These are phyloP conservation scores for Mergus octosetaceus DNA, from an alignment of 2,797 vertebrate genomes.

Conservation along the genomic window DNA sequence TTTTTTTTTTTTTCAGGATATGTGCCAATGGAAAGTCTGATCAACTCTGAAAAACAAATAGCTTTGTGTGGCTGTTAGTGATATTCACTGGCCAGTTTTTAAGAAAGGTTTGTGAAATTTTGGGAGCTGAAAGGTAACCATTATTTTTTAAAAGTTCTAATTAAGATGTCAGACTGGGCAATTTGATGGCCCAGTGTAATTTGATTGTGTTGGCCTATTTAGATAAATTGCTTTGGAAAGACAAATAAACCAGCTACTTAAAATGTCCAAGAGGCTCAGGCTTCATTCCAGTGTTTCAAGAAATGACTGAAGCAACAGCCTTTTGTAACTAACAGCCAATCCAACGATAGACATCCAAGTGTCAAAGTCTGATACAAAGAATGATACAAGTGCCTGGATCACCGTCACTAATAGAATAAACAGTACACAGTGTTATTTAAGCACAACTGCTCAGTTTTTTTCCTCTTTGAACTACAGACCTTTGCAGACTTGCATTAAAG, in stretches of 20 bases:
- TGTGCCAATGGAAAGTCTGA: slow-evolving; percentile 77
- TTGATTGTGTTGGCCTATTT: slow-evolving; percentile 80
- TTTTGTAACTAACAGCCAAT: slow-evolving; percentile 74
- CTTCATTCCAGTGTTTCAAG: slow-evolving; percentile 75
- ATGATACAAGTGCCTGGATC: not conserved
- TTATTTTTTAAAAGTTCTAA: slow-evolving; percentile 79
- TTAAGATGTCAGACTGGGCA: slow-evolving; percentile 75
- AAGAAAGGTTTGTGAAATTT: slow-evolving; percentile 74
- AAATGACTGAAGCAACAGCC: slow-evolving; percentile 70
- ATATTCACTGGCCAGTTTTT: slow-evolving; percentile 72
- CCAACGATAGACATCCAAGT: slow-evolving; percentile 66
- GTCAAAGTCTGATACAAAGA: slow-evolving; percentile 72
- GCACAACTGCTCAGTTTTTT: not conserved
- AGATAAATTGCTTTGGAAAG: slow-evolving; percentile 80
- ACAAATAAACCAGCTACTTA: slow-evolving; percentile 78
- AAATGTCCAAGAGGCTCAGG: slow-evolving; percentile 75
- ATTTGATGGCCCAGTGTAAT: slow-evolving; percentile 77
- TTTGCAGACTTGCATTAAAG: slow-evolving; percentile 16
- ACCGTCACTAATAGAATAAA: slow-evolving; percentile 38
- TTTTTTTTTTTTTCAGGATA: slow-evolving; percentile 52
- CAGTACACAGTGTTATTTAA: slow-evolving; percentile 41
- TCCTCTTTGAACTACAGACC: slow-evolving; percentile 1
- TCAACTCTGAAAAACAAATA: slow-evolving; percentile 74
- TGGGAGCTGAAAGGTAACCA: slow-evolving; percentile 62
- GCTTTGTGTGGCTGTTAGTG: slow-evolving; percentile 68